Conservation (phyloP, 2,888 invertebrate genomes). For the Leptothorax acervorum region DNA sequence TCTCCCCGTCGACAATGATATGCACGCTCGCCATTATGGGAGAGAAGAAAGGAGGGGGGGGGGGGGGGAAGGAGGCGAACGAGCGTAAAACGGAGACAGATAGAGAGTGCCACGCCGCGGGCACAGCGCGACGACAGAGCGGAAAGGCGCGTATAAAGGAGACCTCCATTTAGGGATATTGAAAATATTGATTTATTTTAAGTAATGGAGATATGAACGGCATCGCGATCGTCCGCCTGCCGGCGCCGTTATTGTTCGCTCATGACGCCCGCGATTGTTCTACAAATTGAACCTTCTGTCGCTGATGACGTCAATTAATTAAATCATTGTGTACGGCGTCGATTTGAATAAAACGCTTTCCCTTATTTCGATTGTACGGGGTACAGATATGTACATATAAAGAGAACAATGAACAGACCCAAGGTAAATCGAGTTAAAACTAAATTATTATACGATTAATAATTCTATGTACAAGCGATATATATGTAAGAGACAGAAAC, state of each 20-base stretch:
- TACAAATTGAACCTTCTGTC: conserved; percentile 26
- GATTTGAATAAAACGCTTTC: conserved; percentile 4
- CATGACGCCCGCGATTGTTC: conserved; percentile 51
- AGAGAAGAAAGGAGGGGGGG: not conserved
- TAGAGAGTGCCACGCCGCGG: conserved; percentile 39
- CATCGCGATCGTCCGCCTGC: not conserved
- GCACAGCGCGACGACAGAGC: conserved; percentile 51
- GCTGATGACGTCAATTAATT: conserved; percentile 38
- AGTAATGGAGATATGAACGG: conserved; percentile 74
- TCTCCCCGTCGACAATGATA: conserved; percentile 63
- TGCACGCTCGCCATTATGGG: conserved; percentile 59
- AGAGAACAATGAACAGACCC: conserved; percentile 19
- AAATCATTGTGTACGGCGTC: not conserved
- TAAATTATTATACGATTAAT: not conserved
- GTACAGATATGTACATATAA: not conserved
- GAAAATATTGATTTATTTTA: conserved; percentile 80
- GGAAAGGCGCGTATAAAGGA: conserved; percentile 56
- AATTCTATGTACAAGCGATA: not conserved
- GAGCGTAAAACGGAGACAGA: conserved; percentile 49
- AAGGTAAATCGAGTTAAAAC: not conserved
- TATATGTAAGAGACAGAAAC: not conserved
- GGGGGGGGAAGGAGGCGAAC: conserved; percentile 10
- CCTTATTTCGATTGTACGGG: not conserved
- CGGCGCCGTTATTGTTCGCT: conserved; percentile 31
- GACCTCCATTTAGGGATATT: conserved; percentile 79